Evolutionary conservation across 2,113 vertebrate species (phyloP).

Genomic region (Hippocampus comes): DNA sequence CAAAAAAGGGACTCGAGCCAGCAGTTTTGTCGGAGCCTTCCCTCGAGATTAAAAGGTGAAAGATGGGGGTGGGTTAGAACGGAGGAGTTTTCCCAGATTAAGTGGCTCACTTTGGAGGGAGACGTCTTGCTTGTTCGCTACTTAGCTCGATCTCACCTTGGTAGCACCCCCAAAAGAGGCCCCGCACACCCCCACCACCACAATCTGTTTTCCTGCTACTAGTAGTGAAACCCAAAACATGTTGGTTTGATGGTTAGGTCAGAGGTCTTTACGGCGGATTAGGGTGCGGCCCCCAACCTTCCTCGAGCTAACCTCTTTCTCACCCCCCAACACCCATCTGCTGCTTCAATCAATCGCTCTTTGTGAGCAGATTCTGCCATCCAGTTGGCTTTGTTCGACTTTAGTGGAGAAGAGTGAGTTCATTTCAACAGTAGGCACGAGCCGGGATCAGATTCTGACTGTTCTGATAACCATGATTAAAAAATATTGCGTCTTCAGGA

Average conservation of each 20-base stretch:
- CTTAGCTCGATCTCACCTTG: conserved; percentile 14
- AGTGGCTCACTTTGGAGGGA: conserved; percentile 16
- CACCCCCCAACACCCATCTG: not conserved
- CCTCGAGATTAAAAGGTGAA: conserved; percentile 4
- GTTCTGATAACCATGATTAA: too few species aligned
- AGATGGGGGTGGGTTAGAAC: not conserved
- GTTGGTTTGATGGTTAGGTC: conserved; percentile 61
- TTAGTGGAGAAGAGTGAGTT: not conserved
- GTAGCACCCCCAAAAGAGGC: conserved; percentile 12
- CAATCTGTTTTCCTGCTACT: conserved; percentile 57
- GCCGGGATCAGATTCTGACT: too few species aligned
- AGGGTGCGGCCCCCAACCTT: conserved; percentile 49
- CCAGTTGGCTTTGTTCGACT: too few species aligned
- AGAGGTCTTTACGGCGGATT: conserved; percentile 60
- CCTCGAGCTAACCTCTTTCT: conserved; percentile 27
- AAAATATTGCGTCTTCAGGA: too few species aligned
- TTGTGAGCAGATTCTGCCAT: conserved; percentile 36
- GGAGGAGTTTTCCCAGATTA: conserved; percentile 5
- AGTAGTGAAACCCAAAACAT: conserved; percentile 54
- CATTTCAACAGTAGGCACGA: not conserved
- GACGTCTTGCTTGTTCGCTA: conserved; percentile 16
- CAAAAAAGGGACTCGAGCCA: conserved; percentile 25
- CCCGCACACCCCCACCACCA: conserved; percentile 16
- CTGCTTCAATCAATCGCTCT: conserved; percentile 52
- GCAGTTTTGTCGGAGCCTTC: conserved; percentile 20